Evolutionary conservation across 2,797 vertebrate species (phyloP).

Genomic region (Halcyon chelicuti): DNA sequence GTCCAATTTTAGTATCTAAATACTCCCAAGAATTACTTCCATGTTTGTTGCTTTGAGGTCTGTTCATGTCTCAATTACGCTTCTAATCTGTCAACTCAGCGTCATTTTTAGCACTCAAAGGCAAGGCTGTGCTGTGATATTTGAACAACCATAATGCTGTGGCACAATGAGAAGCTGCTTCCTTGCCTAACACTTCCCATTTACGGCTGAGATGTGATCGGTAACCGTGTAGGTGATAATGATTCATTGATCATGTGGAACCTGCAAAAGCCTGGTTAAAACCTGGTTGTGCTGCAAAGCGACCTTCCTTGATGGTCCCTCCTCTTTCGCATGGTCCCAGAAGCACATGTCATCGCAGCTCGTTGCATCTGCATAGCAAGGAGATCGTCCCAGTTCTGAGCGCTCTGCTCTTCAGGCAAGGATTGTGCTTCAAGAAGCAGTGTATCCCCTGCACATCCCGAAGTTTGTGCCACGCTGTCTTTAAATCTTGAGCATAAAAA

Average conservation of each 20-base stretch:
- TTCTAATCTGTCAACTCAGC: not conserved
- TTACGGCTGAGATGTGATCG: not conserved
- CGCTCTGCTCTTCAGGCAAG: not conserved
- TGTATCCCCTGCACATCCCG: not conserved
- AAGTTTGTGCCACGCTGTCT: not conserved
- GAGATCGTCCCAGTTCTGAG: not conserved
- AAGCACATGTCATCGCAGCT: not conserved
- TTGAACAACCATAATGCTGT: not conserved
- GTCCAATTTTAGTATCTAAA: constrained; percentile 8
- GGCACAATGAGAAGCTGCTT: not conserved
- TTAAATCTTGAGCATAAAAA: not conserved
- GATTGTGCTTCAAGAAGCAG: not conserved
- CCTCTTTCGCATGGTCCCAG: not conserved
- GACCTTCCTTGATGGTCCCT: not conserved
- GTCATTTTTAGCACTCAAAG: not conserved
- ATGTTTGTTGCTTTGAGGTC: constrained; percentile 7
- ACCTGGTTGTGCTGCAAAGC: not conserved
- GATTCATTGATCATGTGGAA: not conserved
- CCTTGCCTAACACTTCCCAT: not conserved
- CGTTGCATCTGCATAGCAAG: not conserved
- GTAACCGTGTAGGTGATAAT: not conserved
- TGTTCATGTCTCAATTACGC: constrained; percentile 14
- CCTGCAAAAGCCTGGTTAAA: not conserved
- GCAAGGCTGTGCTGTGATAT: not conserved
- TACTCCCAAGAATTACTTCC: not conserved